Evolutionary conservation across 2,113 vertebrate genomes (phyloP), one percentile per base, ranked within the genome.

Genomic region (Pionites leucogaster): DNA sequence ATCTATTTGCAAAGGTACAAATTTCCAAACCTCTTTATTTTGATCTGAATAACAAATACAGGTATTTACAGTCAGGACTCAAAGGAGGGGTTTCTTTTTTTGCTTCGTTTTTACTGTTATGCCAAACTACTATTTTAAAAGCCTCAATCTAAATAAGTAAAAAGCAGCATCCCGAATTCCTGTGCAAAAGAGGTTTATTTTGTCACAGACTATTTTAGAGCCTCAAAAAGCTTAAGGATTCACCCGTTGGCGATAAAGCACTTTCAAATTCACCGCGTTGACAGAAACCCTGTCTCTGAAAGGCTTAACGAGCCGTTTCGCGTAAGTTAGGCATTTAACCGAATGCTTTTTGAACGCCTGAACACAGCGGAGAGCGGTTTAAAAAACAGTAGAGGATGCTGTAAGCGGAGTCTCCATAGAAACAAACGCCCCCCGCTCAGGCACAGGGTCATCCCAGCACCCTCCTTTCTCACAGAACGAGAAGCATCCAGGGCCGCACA

Each of bases 161-260:
- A 19, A 22, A 59, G 24, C 29, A 35, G 24, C 41, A 59, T 13
- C 27, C 18, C 10, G 27, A 79, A 52, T 10, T 23, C 29, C 39
- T 22, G 18, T 2, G 55, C 39, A 65, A 49, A 44, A 52, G 8
- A 12, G 4, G 10, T 11, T 93, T 31, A 24, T 55, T 82, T 88
- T n/a, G 11, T 42, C 47, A 28, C 8, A 15, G 24, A 2, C 6
- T 37, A 17, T 14, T 82, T 76, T 52, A 91, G 78, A 63, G 41
- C 25, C 33, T 42, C 23, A 17, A 33, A 70, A 37, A 23, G 22
- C 11, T 13, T 44, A 27, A 46, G 37, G 64, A n/a, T 9, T 74
- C n/a, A 64, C 2, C 1, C 0, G 4, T 6, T 29, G 14, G n/a
- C 2, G 12, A 20, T 0, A 1, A 41, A 0, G 0, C 12, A 27